Evolutionary conservation across 2,888 invertebrate genomes (phyloP).

Genomic region (Cerastoderma edule): DNA sequence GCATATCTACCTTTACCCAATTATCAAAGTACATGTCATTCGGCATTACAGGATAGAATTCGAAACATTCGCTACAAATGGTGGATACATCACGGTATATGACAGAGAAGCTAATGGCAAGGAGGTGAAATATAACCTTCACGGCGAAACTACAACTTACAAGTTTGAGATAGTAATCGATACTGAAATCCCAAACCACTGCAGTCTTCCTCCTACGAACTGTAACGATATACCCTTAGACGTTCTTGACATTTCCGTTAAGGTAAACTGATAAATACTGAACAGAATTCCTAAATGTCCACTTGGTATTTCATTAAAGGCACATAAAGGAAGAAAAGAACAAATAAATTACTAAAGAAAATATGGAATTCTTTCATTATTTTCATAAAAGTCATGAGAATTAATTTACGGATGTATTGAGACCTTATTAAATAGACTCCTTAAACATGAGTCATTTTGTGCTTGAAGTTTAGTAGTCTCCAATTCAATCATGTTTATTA

Average conservation of each 20-base stretch:
- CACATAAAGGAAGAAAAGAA: no score
- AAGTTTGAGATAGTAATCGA: constrained; percentile 18
- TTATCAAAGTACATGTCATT: no score
- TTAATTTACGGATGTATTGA: no score
- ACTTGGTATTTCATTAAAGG: background rate
- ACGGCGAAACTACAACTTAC: constrained; percentile 3
- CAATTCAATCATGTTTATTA: no score
- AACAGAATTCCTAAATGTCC: background rate
- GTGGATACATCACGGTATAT: constrained; percentile 21
- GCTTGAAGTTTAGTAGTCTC: no score
- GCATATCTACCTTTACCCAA: no score
- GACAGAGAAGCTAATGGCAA: constrained; percentile 12
- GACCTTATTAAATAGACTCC: no score
- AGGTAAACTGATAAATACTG: background rate
- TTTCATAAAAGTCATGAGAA: no score
- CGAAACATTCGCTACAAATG: constrained; percentile 19
- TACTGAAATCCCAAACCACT: constrained; percentile 18
- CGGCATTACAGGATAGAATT: constrained; percentile 25
- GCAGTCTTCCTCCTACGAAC: background rate
- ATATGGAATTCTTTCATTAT: no score
- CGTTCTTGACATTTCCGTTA: background rate
- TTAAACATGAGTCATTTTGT: no score
- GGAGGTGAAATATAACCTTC: background rate
- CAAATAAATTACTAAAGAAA: no score
- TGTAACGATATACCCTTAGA: constrained; percentile 9